Evolutionary conservation across 2,113 vertebrate genomes (phyloP).

Genomic region (Corydoras maculifer): DNA sequence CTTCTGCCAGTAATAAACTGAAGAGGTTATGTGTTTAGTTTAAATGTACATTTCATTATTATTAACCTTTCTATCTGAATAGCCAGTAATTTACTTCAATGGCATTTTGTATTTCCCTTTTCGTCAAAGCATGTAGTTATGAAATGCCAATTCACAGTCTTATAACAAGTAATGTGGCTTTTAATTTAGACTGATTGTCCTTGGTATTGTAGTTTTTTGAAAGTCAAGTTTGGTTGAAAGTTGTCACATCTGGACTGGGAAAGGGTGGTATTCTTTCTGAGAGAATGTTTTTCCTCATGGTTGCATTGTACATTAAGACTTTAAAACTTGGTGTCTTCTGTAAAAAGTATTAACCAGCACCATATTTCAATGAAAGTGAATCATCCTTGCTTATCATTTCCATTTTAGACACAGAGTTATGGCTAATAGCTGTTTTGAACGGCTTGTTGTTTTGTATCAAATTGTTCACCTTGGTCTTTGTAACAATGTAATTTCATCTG

Average conservation of each 20-base stretch:
- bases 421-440: neutral
- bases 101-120: conserved; percentile 3
- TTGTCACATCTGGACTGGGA: no score
- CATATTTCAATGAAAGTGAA: neutral
- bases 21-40: no score
- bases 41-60: conserved; percentile 5
- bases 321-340: no score
- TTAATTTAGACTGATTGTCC: neutral
- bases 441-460: no score
- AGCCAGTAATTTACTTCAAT: conserved; percentile 23
- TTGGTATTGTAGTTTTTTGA: neutral
- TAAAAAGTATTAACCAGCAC: no score
- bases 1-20: conserved; percentile 5
- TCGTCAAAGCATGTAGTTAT: conserved; percentile 20
- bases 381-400: neutral
- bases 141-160: conserved; percentile 26
- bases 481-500: neutral
- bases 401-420: neutral
- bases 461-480: neutral
- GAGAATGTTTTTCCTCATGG: no score
- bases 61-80: conserved; percentile 35
- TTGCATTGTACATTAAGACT: no score
- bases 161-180: neutral
- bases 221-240: neutral
- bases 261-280: no score